Evolutionary conservation across 1,140 invertebrate genomes (phyloP).

Genomic region (Cherax destructor): DNA sequence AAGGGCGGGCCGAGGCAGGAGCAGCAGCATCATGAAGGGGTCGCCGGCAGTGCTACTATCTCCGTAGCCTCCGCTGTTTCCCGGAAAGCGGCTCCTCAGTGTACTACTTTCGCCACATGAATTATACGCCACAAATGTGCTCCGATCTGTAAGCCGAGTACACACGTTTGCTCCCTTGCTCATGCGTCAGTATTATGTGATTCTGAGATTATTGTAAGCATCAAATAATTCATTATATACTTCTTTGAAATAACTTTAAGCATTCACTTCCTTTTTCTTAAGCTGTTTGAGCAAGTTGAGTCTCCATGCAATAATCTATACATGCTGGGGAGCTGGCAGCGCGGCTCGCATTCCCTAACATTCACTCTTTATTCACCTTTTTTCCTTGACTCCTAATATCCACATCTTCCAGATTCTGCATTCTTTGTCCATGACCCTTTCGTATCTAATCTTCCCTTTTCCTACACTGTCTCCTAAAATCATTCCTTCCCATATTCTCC

Average conservation of each 20-base stretch:
- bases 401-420: too few relatives aligned
- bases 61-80: slow-evolving; percentile 19
- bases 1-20: slow-evolving; percentile 13
- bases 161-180: slow-evolving; percentile 43
- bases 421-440: too few relatives aligned
- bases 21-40: slow-evolving; percentile 21
- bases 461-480: neutral
- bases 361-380: neutral
- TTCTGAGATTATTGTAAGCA: slow-evolving; percentile 49
- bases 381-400: too few relatives aligned
- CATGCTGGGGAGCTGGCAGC: slow-evolving; percentile 19
- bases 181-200: slow-evolving; percentile 65
- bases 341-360: neutral
- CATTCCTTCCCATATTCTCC: neutral
- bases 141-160: slow-evolving; percentile 12
- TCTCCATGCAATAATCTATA: slow-evolving; percentile 55
- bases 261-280: slow-evolving; percentile 48
- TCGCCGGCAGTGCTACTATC: slow-evolving; percentile 3
- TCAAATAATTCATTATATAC: slow-evolving; percentile 49
- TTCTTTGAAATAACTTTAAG: slow-evolving; percentile 23
- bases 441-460: too few relatives aligned
- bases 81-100: slow-evolving; percentile 13
- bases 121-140: slow-evolving; percentile 40
- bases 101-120: slow-evolving; percentile 35
- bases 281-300: slow-evolving; percentile 44